These are phyloP conservation scores for Sialia sialis DNA, from an alignment of 2,113 vertebrate species.

Conservation along the genomic window DNA sequence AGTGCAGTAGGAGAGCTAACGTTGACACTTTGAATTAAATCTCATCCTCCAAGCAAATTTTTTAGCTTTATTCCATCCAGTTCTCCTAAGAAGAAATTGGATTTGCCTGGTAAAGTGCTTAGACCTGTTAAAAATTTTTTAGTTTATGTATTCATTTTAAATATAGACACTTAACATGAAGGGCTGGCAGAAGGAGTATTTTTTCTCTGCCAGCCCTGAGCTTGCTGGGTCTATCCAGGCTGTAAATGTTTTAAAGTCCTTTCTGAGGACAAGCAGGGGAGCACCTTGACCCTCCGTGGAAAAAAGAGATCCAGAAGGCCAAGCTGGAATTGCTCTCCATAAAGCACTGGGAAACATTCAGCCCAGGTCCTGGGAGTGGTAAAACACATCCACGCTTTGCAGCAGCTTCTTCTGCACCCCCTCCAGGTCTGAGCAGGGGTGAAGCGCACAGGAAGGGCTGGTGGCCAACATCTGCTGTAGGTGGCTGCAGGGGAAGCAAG, in stretches of 20 bases:
- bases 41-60: background rate
- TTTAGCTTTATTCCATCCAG: background rate
- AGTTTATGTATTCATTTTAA: constrained; percentile 18
- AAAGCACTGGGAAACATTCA: background rate
- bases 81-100: background rate
- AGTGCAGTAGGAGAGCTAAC: background rate
- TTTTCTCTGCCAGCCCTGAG: background rate
- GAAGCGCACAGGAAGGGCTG: background rate
- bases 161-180: background rate
- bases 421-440: background rate
- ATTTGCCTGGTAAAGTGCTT: constrained; percentile 26
- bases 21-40: constrained; percentile 20
- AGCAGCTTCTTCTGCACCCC: background rate
- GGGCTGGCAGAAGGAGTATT: background rate
- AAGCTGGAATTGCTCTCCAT: background rate
- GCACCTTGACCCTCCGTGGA: background rate
- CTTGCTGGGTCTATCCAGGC: background rate
- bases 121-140: constrained; percentile 18
- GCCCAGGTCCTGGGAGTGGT: background rate
- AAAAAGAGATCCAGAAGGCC: background rate
- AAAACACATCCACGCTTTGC: background rate
- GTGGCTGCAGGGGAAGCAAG: background rate
- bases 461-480: rapidly evolving
- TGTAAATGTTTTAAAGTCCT: background rate
- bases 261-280: background rate